phyloP scores from a whole-genome alignment of 2,888 invertebrate genomes.

The Linnaemya tessellans region DNA sequence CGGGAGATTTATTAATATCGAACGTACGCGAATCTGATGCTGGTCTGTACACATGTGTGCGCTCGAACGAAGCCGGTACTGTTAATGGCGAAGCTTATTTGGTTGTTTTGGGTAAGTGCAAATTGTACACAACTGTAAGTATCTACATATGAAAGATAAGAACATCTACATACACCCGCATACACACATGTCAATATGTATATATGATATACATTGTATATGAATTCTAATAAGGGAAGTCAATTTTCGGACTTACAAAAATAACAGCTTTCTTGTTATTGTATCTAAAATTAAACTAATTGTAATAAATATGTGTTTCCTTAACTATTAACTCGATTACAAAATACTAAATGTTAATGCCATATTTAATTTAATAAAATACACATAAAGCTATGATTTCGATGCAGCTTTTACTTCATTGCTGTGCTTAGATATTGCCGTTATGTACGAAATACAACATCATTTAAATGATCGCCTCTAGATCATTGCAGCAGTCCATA shows the following conservation, averaged over 20 bases:
- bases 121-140: not conserved
- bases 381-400: too few relatives aligned
- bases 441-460: too few relatives aligned
- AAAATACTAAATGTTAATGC: too few relatives aligned
- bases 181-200: not conserved
- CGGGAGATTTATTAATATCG: constrained; percentile 94
- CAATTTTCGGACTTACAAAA: not conserved
- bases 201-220: not conserved
- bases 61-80: constrained; percentile 95
- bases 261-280: not conserved
- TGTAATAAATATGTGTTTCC: too few relatives aligned
- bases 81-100: constrained; percentile 92
- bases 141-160: not conserved
- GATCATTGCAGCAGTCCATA: too few relatives aligned
- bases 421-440: too few relatives aligned
- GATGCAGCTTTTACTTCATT: too few relatives aligned
- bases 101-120: constrained; percentile 89
- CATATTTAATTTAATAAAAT: too few relatives aligned
- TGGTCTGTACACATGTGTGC: constrained; percentile 94
- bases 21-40: constrained; percentile 92
- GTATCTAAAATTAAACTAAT: too few relatives aligned
- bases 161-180: too few relatives aligned
- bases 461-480: too few relatives aligned
- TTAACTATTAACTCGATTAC: too few relatives aligned
- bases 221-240: not conserved